These are phyloP conservation scores for Petrolisthes cinctipes DNA, from an alignment of 2,888 invertebrate genomes.

Conservation along the genomic window DNA sequence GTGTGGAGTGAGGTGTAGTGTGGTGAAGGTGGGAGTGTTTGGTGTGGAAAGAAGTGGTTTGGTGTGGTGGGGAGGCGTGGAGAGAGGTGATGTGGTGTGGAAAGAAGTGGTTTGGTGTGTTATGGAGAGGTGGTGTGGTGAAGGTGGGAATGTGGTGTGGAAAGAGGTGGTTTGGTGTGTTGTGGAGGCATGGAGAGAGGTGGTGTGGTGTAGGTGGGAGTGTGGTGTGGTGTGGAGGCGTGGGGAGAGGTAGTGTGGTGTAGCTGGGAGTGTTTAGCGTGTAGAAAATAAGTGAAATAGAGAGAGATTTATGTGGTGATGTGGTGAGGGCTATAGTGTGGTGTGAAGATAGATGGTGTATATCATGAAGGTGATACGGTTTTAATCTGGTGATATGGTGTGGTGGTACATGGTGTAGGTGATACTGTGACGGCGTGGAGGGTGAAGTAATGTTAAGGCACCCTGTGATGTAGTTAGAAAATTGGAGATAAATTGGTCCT, in stretches of 20 bases:
- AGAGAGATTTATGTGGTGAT: not conserved
- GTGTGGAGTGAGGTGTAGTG: not conserved
- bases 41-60: not conserved
- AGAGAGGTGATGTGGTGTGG: not conserved
- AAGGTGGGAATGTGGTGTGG: not conserved
- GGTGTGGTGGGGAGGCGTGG: not conserved
- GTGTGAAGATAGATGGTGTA: not conserved
- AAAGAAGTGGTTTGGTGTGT: not conserved
- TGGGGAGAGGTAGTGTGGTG: not conserved
- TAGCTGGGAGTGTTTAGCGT: not conserved
- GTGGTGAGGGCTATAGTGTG: not conserved
- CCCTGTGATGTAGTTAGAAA: too few species aligned
- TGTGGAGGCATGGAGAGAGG: not conserved
- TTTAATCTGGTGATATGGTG: not conserved
- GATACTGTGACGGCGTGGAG: not conserved
- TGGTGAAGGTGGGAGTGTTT: not conserved
- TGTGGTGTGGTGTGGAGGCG: not conserved
- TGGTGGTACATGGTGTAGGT: not conserved
- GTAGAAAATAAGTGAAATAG: not conserved
- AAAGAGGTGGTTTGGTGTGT: not conserved
- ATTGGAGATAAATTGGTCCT: too few species aligned
- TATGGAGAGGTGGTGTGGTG: not conserved
- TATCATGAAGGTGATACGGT: too few species aligned
- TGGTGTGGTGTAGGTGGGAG: not conserved
- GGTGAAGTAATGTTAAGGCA: too few species aligned